Conservation (phyloP, 2,797 vertebrate species). For the Oophaga sylvatica region DNA sequence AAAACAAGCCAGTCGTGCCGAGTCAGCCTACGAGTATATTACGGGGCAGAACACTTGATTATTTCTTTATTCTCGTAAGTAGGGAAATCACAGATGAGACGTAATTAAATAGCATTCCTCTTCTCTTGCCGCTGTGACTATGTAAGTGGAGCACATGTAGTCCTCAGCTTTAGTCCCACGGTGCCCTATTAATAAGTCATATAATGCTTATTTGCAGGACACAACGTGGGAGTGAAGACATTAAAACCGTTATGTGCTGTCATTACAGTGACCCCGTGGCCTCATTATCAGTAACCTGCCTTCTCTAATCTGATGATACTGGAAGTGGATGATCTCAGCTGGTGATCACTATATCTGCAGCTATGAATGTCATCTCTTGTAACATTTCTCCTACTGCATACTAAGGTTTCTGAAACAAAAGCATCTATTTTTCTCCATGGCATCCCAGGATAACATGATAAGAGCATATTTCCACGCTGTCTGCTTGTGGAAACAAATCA, state of each 20-base stretch:
- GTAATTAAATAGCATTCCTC: neutral
- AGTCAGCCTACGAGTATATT: too few species aligned
- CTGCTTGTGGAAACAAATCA: neutral
- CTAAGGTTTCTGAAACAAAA: neutral
- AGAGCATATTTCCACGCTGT: constrained; percentile 8
- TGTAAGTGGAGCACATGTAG: neutral
- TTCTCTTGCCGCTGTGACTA: neutral
- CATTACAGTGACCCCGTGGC: constrained; percentile 16
- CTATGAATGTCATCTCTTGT: neutral
- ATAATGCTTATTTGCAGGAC: neutral
- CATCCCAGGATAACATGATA: neutral
- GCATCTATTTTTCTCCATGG: neutral
- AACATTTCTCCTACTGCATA: constrained; percentile 2
- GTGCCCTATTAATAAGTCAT: neutral
- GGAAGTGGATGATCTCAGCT: neutral
- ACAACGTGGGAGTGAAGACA: neutral
- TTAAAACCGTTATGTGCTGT: neutral
- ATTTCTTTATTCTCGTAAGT: neutral
- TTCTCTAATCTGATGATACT: neutral
- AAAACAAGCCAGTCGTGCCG: too few species aligned
- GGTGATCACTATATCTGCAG: neutral
- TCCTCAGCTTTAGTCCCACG: neutral
- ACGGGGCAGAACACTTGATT: too few species aligned
- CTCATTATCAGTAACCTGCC: constrained; percentile 18
- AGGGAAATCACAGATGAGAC: neutral